phyloP scores from a whole-genome alignment of 2,113 vertebrate species.

The Notechis scutatus region DNA sequence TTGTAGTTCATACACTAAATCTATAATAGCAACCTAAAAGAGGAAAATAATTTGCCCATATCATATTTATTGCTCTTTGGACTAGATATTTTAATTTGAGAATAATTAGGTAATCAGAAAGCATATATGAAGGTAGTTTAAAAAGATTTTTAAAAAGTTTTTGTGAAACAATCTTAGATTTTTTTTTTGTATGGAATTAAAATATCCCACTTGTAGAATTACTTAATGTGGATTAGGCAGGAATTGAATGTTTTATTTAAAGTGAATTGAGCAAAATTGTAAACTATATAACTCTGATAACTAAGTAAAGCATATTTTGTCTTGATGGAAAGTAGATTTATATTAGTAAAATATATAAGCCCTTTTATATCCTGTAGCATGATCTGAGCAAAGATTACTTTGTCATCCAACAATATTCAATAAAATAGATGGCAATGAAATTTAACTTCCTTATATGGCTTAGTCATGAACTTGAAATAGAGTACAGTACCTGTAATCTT shows the following conservation, averaged over 20 bases:
- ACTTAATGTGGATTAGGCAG: background rate
- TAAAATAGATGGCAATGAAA: conserved; percentile 68
- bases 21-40: background rate
- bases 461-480: conserved; percentile 63
- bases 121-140: background rate
- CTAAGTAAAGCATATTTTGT: background rate
- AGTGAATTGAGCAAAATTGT: background rate
- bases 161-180: background rate
- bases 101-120: background rate
- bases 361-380: conserved; percentile 20
- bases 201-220: background rate
- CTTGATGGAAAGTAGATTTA: background rate
- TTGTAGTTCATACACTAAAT: background rate
- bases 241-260: background rate
- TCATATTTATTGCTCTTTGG: background rate
- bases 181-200: background rate
- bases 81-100: conserved; percentile 6
- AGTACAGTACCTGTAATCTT: conserved; percentile 57
- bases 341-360: conserved; percentile 2
- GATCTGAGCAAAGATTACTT: conserved; percentile 55
- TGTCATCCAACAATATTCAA: conserved; percentile 54
- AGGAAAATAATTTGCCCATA: background rate
- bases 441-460: conserved; percentile 71
- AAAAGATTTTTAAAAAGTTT: background rate
- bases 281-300: background rate